Evolutionary conservation across 2,888 invertebrate genomes (phyloP).

Genomic region (Anorthoa munda): DNA sequence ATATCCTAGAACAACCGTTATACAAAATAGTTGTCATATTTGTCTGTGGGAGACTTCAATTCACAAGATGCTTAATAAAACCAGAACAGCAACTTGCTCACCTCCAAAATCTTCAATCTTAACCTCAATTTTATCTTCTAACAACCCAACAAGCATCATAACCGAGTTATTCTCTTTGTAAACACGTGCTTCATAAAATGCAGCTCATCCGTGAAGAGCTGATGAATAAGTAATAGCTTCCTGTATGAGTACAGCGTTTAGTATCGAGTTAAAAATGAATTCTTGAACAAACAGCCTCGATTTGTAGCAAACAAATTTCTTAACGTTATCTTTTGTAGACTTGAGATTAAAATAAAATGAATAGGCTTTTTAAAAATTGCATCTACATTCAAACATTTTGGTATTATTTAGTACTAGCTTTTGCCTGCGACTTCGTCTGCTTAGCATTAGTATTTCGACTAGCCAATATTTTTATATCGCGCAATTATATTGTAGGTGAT

Average conservation of each 20-base stretch:
- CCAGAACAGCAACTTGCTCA: background rate
- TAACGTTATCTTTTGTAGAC: constrained; percentile 25
- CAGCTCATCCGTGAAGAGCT: constrained; percentile 23
- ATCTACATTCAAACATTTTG: too few species aligned
- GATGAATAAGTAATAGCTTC: constrained; percentile 58
- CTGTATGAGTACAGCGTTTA: constrained; percentile 29
- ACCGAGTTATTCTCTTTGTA: constrained; percentile 9
- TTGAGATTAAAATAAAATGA: background rate
- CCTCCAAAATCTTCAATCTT: background rate
- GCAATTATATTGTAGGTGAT: too few species aligned
- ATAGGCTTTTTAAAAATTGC: background rate
- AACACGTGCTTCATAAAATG: constrained; percentile 48
- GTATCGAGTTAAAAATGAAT: constrained; percentile 51
- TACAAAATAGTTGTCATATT: too few species aligned
- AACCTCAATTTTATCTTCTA: too few species aligned
- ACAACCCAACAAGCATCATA: background rate
- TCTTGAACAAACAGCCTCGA: constrained; percentile 21
- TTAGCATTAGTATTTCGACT: too few species aligned
- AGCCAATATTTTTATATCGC: too few species aligned
- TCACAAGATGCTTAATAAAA: background rate
- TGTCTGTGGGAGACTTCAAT: too few species aligned
- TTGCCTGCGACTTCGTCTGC: too few species aligned
- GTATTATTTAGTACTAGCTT: too few species aligned
- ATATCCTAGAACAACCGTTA: too few species aligned
- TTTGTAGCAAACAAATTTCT: constrained; percentile 36